Base-by-base conservation (phyloP, 1,140 invertebrate genomes). In the Trichonephila clavata region DNA sequence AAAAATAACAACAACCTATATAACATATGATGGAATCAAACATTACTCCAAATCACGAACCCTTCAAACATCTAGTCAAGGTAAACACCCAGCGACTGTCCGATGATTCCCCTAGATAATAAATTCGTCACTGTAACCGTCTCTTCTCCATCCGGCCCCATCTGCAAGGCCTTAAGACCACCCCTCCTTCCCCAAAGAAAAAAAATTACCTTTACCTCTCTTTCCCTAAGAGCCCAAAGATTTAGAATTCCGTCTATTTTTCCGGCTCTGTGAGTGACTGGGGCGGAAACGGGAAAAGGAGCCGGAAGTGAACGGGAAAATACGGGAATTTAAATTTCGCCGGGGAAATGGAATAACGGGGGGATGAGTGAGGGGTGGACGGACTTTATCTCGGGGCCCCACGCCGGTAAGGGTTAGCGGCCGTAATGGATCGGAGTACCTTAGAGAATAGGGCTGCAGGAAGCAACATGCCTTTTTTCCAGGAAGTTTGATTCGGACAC, bases 301-400 rank as follows among this genome's bases (percentile, higher is more conserved):
- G 32, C 27, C 86, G 86, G 86, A 88, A 88, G 86, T 61, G 61
- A 88, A 88, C 27, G 59, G 63, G 86, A 88, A 88, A 88, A 88
- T 88, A 88, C 86, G 86, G 61, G 86, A 88, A 88, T 88, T 88
- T 88, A 61, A 88, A 88, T 88, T 88, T 88, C 86, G 86, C 86
- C 59, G 61, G 61, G 86, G 86, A 88, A 88, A 88, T 88, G 63
- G 86, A 68, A 68, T n/a, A 65, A 65, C 20, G 63, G n/a, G 63
- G 10, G 50, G 10, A 50, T 7, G 10, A 50, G 50, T 7, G 50
- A 7, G 10, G 50, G 50, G 7, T 65, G 50, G 50, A 50, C n/a
- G 86, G 86, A 32, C 84, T 61, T 88, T 39, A 61, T 88, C 86
- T 43, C 5, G 59, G 18, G 61, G 39, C 86, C n/a, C 61, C 86